phyloP scores from a whole-genome alignment of 2,113 vertebrate genomes.

The Carollia perspicillata region DNA sequence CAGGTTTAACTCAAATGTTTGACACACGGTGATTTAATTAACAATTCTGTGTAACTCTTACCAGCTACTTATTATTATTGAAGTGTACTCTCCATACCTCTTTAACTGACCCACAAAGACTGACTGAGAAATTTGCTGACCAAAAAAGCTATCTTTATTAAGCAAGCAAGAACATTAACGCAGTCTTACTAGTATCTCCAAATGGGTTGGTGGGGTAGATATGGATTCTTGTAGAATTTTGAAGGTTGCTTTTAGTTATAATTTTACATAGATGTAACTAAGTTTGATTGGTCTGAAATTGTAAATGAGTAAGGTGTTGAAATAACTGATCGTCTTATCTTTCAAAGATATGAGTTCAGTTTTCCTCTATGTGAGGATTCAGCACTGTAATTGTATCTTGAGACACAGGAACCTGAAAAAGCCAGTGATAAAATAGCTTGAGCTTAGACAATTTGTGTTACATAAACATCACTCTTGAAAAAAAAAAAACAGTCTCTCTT shows the following conservation, averaged over 20 bases:
- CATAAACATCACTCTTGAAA: not conserved
- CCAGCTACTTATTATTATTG: not conserved
- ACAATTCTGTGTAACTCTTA: not conserved
- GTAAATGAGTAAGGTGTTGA: not conserved
- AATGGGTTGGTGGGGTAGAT: not conserved
- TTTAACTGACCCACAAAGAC: not conserved
- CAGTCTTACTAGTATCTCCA: not conserved
- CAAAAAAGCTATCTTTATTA: not conserved
- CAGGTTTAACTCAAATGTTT: not conserved
- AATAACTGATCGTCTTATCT: not conserved
- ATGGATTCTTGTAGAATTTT: not conserved
- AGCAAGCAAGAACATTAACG: not conserved
- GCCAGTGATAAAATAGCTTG: not conserved
- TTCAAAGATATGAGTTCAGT: not conserved
- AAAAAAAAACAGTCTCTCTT: not conserved
- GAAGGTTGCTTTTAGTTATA: not conserved
- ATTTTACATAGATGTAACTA: not conserved
- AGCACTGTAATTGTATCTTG: not conserved
- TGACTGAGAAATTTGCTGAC: not conserved
- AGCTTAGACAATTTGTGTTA: not conserved
- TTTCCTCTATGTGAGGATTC: not conserved
- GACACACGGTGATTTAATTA: not conserved
- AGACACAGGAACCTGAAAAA: not conserved
- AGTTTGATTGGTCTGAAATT: not conserved
- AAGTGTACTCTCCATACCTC: accelerated